Percentiles rank a stretch among this genome's conserved stretches.
Evolutionary conservation across 2,888 invertebrate genomes (phyloP).

Genomic region (Agrilus cyanescens): DNA sequence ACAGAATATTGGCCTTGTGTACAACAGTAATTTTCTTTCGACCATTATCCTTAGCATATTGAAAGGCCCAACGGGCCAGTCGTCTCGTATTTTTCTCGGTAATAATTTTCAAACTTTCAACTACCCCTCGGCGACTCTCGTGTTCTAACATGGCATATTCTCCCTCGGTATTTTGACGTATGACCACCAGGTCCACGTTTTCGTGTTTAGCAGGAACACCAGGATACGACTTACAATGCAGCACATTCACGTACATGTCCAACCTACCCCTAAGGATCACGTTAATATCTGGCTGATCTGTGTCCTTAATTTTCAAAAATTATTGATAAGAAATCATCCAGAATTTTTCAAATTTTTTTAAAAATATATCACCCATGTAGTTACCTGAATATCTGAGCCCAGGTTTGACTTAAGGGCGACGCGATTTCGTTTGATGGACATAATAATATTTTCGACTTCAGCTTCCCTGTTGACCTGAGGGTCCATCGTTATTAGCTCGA

Average conservation of each 20-base stretch:
- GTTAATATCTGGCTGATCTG: conserved; percentile 30
- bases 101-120: conserved; percentile 48
- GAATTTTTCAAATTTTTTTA: no score
- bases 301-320: conserved; percentile 20
- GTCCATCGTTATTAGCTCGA: conserved; percentile 23
- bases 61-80: conserved; percentile 48
- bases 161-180: conserved; percentile 54
- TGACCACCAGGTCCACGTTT: conserved; percentile 44
- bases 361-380: no score
- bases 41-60: conserved; percentile 41
- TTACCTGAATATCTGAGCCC: conserved; percentile 30
- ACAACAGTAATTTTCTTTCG: conserved; percentile 50
- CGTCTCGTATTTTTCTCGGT: conserved; percentile 40
- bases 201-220: conserved; percentile 33
- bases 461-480: conserved; percentile 13
- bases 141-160: conserved; percentile 53
- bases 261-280: conserved; percentile 41
- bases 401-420: conserved; percentile 36
- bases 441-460: conserved; percentile 20
- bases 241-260: conserved; percentile 45
- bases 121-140: conserved; percentile 45
- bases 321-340: no score
- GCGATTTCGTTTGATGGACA: conserved; percentile 27
- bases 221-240: conserved; percentile 42
- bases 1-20: conserved; percentile 53